These are phyloP conservation scores for Lucifuga dentata DNA, from an alignment of 2,113 vertebrate genomes.

Conservation along the genomic window DNA sequence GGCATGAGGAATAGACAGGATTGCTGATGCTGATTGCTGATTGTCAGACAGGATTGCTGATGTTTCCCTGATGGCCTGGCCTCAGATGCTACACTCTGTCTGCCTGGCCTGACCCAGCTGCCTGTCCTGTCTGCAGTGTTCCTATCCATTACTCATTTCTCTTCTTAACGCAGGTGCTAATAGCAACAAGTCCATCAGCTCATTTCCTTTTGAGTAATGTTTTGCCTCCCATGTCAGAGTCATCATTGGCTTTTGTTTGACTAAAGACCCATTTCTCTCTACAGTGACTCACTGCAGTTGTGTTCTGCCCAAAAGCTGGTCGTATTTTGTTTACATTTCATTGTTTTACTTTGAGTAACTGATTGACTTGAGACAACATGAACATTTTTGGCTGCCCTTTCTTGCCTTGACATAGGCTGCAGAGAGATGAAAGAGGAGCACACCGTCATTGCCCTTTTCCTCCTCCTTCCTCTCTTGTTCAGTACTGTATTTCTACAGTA, in stretches of 20 bases:
- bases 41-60: slow-evolving; percentile 36
- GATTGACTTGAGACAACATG: slow-evolving; percentile 18
- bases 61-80: slow-evolving; percentile 62
- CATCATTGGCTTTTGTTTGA: slow-evolving; percentile 40
- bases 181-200: slow-evolving; percentile 23
- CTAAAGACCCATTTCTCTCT: slow-evolving; percentile 28
- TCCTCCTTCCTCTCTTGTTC: slow-evolving; percentile 32
- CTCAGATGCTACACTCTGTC: slow-evolving; percentile 24
- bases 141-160: slow-evolving; percentile 1
- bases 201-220: slow-evolving; percentile 21
- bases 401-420: background rate
- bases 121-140: slow-evolving; percentile 18
- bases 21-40: no score
- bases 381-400: no score
- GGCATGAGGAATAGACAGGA: no score
- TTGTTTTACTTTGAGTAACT: no score
- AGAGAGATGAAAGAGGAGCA: slow-evolving; percentile 27
- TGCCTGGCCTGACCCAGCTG: slow-evolving; percentile 1
- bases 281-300: background rate
- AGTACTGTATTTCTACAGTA: slow-evolving; percentile 58
- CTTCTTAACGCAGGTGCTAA: slow-evolving; percentile 38
- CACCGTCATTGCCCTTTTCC: slow-evolving; percentile 10
- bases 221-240: slow-evolving; percentile 19
- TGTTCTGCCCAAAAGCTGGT: no score
- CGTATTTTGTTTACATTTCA: slow-evolving; percentile 23